Evolutionary conservation across 1,140 invertebrate species (phyloP), one percentile per base, ranked within the genome.

Genomic region (Neotoxoptera formosana): DNA sequence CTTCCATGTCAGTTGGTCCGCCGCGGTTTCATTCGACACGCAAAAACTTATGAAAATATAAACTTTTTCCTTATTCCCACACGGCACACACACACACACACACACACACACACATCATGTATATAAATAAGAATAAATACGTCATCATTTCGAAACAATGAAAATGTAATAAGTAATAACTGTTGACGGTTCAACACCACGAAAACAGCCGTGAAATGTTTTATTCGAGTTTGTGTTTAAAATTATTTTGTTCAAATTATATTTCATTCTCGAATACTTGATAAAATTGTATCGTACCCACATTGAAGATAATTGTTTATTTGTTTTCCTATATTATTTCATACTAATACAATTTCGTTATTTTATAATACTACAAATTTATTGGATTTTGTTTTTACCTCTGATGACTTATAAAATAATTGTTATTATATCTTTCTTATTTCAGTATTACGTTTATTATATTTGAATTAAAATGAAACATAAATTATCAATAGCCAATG

Each of bases 21-120:
- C 60, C 30, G 30, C 14, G n/a, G 60, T 76, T 76, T 76, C 30
- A 14, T n/a, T 34, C 60, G 60, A 76, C 60, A 76, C 60, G 14
- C 60, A 76, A 76, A 76, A 76, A 34, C 60, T n/a, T 76, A 76
- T 76, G 60, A 76, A 76, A 76, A 76, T 76, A 76, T n/a, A n/a
- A 76, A 76, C 60, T 76, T 67, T 76, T 76, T 14, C 6, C 14
- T 67, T 4, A 67, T 17, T n/a, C 30, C 14, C 11, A n/a, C 60
- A n/a, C n/a, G n/a, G n/a, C 53, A 17, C 30, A 30, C 8, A 25
- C 23, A 60, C 56, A 56, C 53, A 56, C 53, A 56, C 53, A 56
- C 21, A 56, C 53, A 53, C 53, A 53, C 25, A 67, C 30, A 14
- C 30, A 67, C 4, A 67, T 6, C 14, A 67, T n/a, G n/a, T 6